Percentiles rank a stretch among this genome's conserved stretches.
Evolutionary conservation across 2,797 vertebrate genomes (phyloP).

Genomic region (Tenualosa thibaudeaui): DNA sequence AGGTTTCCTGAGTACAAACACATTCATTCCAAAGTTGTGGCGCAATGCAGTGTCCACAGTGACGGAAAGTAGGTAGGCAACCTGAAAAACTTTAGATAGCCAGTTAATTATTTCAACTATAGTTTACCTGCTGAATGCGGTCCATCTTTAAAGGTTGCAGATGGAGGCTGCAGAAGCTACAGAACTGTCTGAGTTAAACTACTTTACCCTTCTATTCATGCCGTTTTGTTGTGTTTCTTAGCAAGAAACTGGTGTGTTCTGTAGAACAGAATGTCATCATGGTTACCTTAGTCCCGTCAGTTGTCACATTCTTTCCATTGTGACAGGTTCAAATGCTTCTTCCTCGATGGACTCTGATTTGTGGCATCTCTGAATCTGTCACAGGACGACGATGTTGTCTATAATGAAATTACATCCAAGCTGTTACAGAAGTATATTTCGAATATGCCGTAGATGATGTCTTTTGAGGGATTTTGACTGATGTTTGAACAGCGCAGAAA

Average conservation of each 20-base stretch:
- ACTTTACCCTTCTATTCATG: neutral
- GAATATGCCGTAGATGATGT: neutral
- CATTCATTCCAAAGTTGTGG: neutral
- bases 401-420: too few relatives aligned
- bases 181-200: neutral
- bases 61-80: neutral
- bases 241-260: neutral
- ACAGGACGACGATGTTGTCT: neutral
- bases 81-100: neutral
- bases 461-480: neutral
- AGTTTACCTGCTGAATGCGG: slow-evolving; percentile 15
- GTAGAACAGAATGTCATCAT: neutral
- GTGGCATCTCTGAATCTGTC: neutral
- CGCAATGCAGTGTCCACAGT: neutral
- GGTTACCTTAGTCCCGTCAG: slow-evolving; percentile 3
- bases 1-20: neutral
- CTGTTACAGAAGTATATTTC: too few relatives aligned
- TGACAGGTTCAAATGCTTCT: neutral
- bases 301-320: neutral
- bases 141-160: slow-evolving; percentile 4
- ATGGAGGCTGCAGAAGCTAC: neutral
- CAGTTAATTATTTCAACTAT: neutral
- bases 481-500: neutral
- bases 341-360: neutral
- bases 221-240: neutral